Base-by-base conservation (phyloP, 2,888 invertebrate species). In the Gonocerus acuteangulatus region DNA sequence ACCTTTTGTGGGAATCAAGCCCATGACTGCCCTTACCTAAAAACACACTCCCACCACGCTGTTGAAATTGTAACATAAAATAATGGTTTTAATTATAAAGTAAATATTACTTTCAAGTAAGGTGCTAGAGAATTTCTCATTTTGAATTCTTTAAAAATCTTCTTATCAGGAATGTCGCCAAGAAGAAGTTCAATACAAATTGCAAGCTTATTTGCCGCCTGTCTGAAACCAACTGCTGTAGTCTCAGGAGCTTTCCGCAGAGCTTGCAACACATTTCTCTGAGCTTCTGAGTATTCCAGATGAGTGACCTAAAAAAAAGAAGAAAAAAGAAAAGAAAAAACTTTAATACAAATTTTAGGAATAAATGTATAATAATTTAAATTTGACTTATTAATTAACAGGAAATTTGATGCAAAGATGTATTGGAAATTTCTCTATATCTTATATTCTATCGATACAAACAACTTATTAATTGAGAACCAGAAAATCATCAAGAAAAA, bases 131-230 rank as follows among this genome's bases (percentile, higher is more conserved):
- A 57, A 27, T 47, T 57, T 32, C 47, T 57, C 45, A 45, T 45
- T 19, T 19, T 47, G 2, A 16, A 23, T 45, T 44, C 44, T 18
- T 57, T 44, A 15, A 57, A 57, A n/a, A 57, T 57, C 32, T 32
- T 57, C 32, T 23, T 19, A 22, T 57, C 57, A 2, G 57, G 57
- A 34, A 57, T 57, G 32, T 57, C 57, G 9, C 57, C 57, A 13
- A 57, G 32, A 57, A 57, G 57, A 9, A 57, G 39, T 27, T 57
- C 45, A 32, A 57, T 57, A 13, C 34, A 22, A 23, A 57, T 34
- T n/a, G 57, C 57, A 11, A 57, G 57, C 18, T 57, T 57, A 47
- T 45, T 57, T 15, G 57, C 57, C 23, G 57, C 57, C 44, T 57
- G 57, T 13, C 57, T 45, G 19, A 45, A 57, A 19, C 57, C 57